Percentiles rank a stretch among this genome's conserved stretches.
Evolutionary conservation across 1,140 invertebrate species (phyloP).

Genomic region (Orius laevigatus): DNA sequence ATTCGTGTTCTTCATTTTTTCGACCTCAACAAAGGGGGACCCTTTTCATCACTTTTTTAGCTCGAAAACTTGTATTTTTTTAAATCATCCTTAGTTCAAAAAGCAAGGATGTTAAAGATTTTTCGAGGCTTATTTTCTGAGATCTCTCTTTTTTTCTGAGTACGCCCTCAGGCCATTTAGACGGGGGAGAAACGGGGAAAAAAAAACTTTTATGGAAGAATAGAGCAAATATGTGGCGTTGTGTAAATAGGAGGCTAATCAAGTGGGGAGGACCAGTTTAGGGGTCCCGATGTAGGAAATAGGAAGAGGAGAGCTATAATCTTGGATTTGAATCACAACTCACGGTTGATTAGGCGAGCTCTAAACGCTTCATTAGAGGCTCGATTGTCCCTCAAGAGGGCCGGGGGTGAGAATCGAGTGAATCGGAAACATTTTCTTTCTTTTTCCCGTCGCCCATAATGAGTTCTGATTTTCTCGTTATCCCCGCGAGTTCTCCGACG

Average conservation of each 20-base stretch:
- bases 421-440: not conserved
- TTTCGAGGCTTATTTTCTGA: no score
- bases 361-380: conserved; percentile 5
- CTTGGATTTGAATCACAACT: conserved; percentile 9
- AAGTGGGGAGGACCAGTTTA: not conserved
- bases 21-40: no score
- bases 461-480: not conserved
- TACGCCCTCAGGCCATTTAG: no score
- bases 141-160: no score
- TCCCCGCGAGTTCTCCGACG: not conserved
- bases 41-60: no score
- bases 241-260: conserved; percentile 9
- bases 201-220: not conserved
- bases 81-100: no score
- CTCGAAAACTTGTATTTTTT: no score
- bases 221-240: not conserved
- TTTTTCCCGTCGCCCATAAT: not conserved
- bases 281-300: not conserved
- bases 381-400: not conserved
- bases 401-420: not conserved
- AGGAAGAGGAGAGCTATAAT: conserved; percentile 3
- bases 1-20: no score
- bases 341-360: conserved; percentile 2
- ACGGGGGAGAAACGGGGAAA: not conserved
- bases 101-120: no score